Evolutionary conservation across 2,888 invertebrate genomes (phyloP).

Genomic region (Drosophila conformis): DNA sequence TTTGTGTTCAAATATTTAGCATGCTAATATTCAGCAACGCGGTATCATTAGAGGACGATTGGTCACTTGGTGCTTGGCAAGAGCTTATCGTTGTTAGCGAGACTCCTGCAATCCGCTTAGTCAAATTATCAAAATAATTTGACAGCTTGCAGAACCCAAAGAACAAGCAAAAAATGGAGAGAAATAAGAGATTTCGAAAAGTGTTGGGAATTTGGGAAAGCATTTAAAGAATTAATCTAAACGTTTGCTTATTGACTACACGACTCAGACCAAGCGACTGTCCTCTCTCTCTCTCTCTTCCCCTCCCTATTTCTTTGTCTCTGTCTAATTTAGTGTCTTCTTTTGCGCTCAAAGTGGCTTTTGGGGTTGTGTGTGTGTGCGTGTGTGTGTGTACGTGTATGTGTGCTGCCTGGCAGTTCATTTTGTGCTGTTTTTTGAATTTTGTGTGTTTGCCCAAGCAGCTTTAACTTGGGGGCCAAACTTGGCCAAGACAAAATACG

Average conservation of each 20-base stretch:
- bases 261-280: neutral
- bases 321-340: constrained; percentile 37
- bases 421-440: constrained; percentile 48
- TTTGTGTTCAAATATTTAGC: neutral
- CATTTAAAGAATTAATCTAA: constrained; percentile 44
- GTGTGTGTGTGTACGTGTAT: constrained; percentile 1
- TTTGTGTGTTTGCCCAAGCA: constrained; percentile 51
- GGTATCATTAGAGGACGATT: neutral
- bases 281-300: neutral
- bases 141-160: constrained; percentile 18
- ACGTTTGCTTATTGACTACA: constrained; percentile 39
- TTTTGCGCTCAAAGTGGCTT: constrained; percentile 41
- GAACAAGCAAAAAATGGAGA: neutral
- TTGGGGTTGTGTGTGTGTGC: constrained; percentile 4
- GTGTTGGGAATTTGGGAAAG: constrained; percentile 48
- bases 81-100: constrained; percentile 5
- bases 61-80: neutral
- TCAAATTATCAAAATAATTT: constrained; percentile 39
- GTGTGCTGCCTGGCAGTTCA: constrained; percentile 38
- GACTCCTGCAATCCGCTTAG: constrained; percentile 29
- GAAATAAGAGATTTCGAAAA: constrained; percentile 39
- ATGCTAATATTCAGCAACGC: neutral
- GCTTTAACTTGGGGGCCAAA: constrained; percentile 40
- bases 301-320: constrained; percentile 20
- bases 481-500: constrained; percentile 28